Base-by-base conservation (phyloP, 2,113 vertebrate genomes). In the Pyrgilauda ruficollis region DNA sequence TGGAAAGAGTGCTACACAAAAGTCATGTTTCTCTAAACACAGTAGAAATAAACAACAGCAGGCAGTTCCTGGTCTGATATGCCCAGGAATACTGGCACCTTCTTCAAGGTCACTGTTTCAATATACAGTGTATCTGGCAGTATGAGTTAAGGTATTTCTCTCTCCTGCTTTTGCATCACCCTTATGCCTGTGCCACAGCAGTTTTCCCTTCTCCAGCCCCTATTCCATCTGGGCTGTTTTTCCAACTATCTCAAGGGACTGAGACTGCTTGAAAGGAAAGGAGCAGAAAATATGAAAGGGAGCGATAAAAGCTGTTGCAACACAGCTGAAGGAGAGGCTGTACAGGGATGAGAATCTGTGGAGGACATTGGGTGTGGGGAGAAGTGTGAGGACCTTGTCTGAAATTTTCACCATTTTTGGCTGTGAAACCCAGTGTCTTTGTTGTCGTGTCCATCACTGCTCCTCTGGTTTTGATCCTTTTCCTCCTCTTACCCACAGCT, bases 21-120 rank as follows among this genome's bases (percentile, higher is more conserved):
- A 90, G 68, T 78, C 76, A 41, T 53, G 28, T 94, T 95, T 89
- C n/a, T 72, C 68, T 84, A 74, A 89, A 77, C 66, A 84, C 49
- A 23, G 20, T 13, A 37, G 85, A 46, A 68, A 83, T 49, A 64
- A 94, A 89, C 63, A 85, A 53, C 59, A 90, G 76, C 67, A 87
- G 93, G 64, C 83, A 59, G 37, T 58, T 79, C 64, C 82, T 80
- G 59, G 26, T 52, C 75, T 83, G 94, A n/a, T 59, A 24, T 75
- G 56, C 64, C 68, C 47, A 23, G 91, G 63, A 84, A 78, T 59
- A 26, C 10, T 46, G 72, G 30, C 35, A 44, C 3, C 1, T 58
- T 76, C 41, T 66, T 69, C 87, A 88, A 89, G 87, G 75, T 87
- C 74, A 58, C 43, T 53, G 28, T 79, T 93, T 44, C 73, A 64